Evolutionary conservation across 2,113 vertebrate species (phyloP), one percentile per base, ranked within the genome.

Genomic region (Symphodus melops): DNA sequence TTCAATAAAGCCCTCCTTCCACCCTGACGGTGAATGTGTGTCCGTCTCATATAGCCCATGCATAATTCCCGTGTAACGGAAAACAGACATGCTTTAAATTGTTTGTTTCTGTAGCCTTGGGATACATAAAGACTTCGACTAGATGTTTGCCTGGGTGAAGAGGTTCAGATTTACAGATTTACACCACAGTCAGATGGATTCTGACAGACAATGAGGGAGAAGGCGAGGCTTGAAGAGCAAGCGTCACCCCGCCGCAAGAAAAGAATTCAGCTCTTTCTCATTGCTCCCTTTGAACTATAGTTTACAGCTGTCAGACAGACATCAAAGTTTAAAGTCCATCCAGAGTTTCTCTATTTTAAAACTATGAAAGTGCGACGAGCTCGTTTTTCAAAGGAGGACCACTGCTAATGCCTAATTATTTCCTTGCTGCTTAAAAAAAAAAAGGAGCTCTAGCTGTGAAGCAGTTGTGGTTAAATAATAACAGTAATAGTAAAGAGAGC

Each of bases 91-190:
- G 72, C 85, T 86, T 88, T 72, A 62, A 90, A 90, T 88, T 84
- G 82, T 88, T 85, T 90, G 81, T 84, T 90, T 87, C 77, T 84
- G 67, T 74, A 68, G 81, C 61, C 62, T 61, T 82, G 68, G 75
- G 78, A 82, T 61, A 82, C 63, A 83, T 77, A 55, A 79, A 79
- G 67, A 33, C 57, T 75, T 48, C 39, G 11, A 65, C 46, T 73
- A 60, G 77, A 84, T 52, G 52, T 13, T 60, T 58, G 65, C 53
- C n/a, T 23, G 65, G 57, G 16, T 67, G 48, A 69, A 65, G 19
- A 69, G 4, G 52, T 0, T 21, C 5, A 73, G 54, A 70, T 64
- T 80, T 76, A 52, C 52, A 33, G 13, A n/a, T n/a, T n/a, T n/a
- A n/a, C n/a, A n/a, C n/a, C n/a, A n/a, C 48, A 74, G 39, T 48